These are phyloP conservation scores for Cirrhinus mrigala DNA, from an alignment of 2,797 vertebrate species.

Conservation along the genomic window DNA sequence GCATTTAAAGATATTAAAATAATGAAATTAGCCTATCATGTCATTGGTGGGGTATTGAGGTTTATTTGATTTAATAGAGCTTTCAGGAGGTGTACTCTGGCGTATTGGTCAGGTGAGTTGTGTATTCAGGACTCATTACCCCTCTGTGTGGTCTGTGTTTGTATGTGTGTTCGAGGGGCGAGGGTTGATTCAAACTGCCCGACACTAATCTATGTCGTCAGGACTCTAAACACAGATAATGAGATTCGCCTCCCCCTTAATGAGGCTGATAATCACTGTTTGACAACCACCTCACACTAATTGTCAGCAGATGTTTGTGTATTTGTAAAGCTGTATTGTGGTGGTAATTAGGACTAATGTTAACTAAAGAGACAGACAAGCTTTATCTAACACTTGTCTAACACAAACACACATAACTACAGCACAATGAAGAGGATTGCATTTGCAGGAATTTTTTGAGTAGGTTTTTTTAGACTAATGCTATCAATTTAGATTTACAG, in stretches of 20 bases:
- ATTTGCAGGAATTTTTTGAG: too few relatives aligned
- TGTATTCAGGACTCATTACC: conserved; percentile 44
- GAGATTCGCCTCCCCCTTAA: conserved; percentile 46
- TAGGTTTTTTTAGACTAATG: too few relatives aligned
- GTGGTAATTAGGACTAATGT: conserved; percentile 44
- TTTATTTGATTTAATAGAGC: conserved; percentile 22
- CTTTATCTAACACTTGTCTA: conserved; percentile 24
- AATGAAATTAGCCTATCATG: conserved; percentile 32
- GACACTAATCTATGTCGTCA: conserved; percentile 47
- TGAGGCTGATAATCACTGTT: conserved; percentile 50
- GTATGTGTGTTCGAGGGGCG: conserved; percentile 19
- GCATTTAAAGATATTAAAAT: conserved; percentile 17
- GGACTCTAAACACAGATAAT: conserved; percentile 54
- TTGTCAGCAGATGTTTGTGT: conserved; percentile 41
- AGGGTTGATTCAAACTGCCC: conserved; percentile 7
- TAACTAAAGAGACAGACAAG: conserved; percentile 22
- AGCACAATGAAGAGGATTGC: not conserved
- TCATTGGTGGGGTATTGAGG: not conserved
- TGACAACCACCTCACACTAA: conserved; percentile 24
- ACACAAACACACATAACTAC: conserved; percentile 37
- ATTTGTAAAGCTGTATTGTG: conserved; percentile 45
- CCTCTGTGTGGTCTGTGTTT: conserved; percentile 45
- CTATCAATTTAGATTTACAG: too few relatives aligned
- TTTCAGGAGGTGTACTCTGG: not conserved
- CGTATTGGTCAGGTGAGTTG: conserved; percentile 9